A percentile compares a stretch with the other conserved stretches of the same genome.
Evolutionary conservation across 2,113 vertebrate genomes (phyloP).

Genomic region (Mandrillus leucophaeus): DNA sequence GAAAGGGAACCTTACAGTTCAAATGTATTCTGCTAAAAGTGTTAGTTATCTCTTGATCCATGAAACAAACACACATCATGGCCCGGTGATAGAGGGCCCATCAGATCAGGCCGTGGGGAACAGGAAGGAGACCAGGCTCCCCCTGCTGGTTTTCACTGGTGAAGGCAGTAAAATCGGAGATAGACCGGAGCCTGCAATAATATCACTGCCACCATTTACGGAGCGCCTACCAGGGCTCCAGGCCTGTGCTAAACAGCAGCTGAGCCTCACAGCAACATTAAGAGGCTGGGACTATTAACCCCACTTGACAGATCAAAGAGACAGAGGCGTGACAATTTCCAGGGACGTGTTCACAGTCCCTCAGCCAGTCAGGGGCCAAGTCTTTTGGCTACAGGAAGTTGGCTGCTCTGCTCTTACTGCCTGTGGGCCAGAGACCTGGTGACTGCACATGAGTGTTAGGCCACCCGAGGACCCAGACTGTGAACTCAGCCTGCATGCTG

Average conservation of each 20-base stretch:
- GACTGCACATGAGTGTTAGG: not conserved
- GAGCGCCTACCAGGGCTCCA: not conserved
- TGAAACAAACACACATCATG: not conserved
- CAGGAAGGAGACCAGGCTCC: not conserved
- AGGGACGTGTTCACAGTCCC: not conserved
- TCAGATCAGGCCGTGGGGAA: not conserved
- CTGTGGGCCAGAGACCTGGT: not conserved
- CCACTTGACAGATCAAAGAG: not conserved
- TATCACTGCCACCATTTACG: not conserved
- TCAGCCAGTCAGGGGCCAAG: not conserved
- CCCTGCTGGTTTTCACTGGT: not conserved
- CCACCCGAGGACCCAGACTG: accelerated
- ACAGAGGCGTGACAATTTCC: not conserved
- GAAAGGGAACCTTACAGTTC: not conserved
- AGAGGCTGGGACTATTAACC: not conserved
- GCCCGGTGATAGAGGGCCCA: not conserved
- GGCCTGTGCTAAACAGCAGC: not conserved
- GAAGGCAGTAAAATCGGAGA: not conserved
- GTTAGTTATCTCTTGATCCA: not conserved
- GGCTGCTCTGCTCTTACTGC: not conserved
- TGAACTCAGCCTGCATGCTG: not conserved
- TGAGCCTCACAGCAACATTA: not conserved
- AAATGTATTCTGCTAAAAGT: not conserved
- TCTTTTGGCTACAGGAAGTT: not conserved
- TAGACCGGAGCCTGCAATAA: accelerated